Evolutionary conservation across 2,113 vertebrate species (phyloP).

Genomic region (Poeciliopsis occidentalis): DNA sequence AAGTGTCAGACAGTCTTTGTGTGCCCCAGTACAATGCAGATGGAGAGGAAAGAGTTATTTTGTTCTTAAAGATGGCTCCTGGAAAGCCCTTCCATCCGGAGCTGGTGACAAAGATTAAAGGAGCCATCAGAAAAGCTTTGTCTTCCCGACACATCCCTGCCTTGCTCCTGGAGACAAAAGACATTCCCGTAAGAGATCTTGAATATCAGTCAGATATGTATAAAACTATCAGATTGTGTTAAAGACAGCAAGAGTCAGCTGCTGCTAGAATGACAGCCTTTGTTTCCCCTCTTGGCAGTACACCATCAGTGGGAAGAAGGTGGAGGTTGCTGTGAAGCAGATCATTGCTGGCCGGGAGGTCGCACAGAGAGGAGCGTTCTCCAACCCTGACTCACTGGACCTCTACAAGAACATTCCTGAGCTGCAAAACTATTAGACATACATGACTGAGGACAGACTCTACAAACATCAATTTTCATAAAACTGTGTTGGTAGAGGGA

Average conservation of each 20-base stretch:
- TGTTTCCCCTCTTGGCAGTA: slow-evolving; percentile 79
- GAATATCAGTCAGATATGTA: slow-evolving; percentile 27
- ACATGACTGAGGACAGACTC: slow-evolving; percentile 2
- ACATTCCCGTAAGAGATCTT: slow-evolving; percentile 88
- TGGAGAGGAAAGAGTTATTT: slow-evolving; percentile 91
- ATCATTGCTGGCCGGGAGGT: slow-evolving; percentile 90
- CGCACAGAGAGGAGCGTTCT: slow-evolving; percentile 88
- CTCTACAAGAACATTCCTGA: slow-evolving; percentile 92
- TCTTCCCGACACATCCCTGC: slow-evolving; percentile 92
- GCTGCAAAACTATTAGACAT: slow-evolving; percentile 88
- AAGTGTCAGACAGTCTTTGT: slow-evolving; percentile 93
- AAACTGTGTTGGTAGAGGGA: not conserved
- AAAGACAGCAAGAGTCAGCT: slow-evolving; percentile 7
- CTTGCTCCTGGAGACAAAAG: slow-evolving; percentile 90
- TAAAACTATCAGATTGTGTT: not conserved
- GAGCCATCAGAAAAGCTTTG: slow-evolving; percentile 86
- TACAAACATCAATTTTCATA: slow-evolving; percentile 6
- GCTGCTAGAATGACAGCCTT: slow-evolving; percentile 19
- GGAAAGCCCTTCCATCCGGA: slow-evolving; percentile 78
- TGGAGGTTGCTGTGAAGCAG: slow-evolving; percentile 96
- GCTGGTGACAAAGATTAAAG: slow-evolving; percentile 83
- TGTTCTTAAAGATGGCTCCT: slow-evolving; percentile 92
- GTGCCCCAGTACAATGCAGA: slow-evolving; percentile 91
- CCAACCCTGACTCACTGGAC: slow-evolving; percentile 92
- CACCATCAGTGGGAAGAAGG: slow-evolving; percentile 96